phyloP scores from a whole-genome alignment of 2,797 vertebrate genomes.

The Malacoraja senta region DNA sequence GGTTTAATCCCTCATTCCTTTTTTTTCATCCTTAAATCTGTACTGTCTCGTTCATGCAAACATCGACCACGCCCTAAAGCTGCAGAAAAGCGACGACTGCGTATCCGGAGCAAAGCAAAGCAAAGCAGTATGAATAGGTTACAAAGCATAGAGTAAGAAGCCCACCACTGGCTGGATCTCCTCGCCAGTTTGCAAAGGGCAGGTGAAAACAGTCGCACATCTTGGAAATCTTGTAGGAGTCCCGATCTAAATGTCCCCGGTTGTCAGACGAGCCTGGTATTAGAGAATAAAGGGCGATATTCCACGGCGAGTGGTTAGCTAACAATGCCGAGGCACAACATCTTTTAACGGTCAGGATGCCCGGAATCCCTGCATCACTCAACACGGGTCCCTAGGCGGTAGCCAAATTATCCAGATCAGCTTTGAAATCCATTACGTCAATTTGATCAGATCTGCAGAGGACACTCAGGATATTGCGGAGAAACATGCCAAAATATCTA shows the following conservation, averaged over 20 bases:
- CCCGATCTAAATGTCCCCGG: background rate
- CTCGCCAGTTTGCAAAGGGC: slow-evolving; percentile 94
- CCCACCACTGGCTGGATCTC: slow-evolving; percentile 87
- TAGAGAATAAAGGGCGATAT: background rate
- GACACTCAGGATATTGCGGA: slow-evolving; percentile 56
- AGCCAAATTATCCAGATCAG: slow-evolving; percentile 67
- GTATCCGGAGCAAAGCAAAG: slow-evolving; percentile 48
- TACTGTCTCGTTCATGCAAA: slow-evolving; percentile 12
- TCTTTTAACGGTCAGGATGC: slow-evolving; percentile 58
- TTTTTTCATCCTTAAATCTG: background rate
- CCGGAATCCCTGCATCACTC: slow-evolving; percentile 50
- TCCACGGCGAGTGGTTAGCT: background rate
- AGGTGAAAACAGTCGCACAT: slow-evolving; percentile 99
- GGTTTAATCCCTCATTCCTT: background rate
- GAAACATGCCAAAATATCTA: slow-evolving; percentile 40
- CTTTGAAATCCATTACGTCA: slow-evolving; percentile 55
- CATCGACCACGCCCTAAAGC: slow-evolving; percentile 41
- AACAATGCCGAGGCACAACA: slow-evolving; percentile 53
- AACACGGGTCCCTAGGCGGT: slow-evolving; percentile 64
- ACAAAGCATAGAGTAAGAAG: slow-evolving; percentile 54
- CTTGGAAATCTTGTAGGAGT: slow-evolving; percentile 49
- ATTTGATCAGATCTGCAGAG: slow-evolving; percentile 59
- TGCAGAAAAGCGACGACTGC: slow-evolving; percentile 48
- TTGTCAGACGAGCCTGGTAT: background rate
- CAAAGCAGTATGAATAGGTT: slow-evolving; percentile 52